phyloP scores from a whole-genome alignment of 2,113 vertebrate genomes.

The Tauraco erythrolophus region DNA sequence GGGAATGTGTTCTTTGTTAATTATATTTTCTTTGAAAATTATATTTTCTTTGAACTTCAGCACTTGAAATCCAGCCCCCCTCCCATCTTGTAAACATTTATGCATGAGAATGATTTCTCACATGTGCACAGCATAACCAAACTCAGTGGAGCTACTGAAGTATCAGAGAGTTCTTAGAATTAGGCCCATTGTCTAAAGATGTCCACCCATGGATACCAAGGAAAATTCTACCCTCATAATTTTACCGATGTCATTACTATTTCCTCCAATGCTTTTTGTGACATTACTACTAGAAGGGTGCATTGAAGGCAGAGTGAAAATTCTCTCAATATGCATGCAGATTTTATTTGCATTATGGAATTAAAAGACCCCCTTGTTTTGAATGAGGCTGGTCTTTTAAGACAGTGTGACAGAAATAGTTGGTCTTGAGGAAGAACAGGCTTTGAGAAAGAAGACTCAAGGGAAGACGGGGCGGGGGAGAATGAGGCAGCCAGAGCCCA shows the following conservation, averaged over 20 bases:
- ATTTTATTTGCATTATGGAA: not conserved
- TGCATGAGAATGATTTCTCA: not conserved
- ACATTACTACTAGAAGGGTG: not conserved
- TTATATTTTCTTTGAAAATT: constrained; percentile 45
- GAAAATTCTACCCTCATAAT: not conserved
- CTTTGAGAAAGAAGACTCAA: constrained; percentile 12
- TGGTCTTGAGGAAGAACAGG: not conserved
- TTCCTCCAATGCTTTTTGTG: not conserved
- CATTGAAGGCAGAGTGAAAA: not conserved
- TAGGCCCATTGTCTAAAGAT: not conserved
- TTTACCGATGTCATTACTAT: not conserved
- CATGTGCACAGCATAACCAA: not conserved
- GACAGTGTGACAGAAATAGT: not conserved
- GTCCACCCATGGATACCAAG: not conserved
- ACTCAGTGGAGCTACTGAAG: not conserved
- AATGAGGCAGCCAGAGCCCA: constrained; percentile 13
- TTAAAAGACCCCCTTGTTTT: not conserved
- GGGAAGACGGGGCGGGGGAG: not conserved
- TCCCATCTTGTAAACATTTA: not conserved
- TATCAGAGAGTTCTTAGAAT: not conserved
- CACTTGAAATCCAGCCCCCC: not conserved
- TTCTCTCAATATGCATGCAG: not conserved
- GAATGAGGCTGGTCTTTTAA: constrained; percentile 10
- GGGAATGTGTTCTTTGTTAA: constrained; percentile 24
- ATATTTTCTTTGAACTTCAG: constrained; percentile 19